Conservation (phyloP, 2,888 invertebrate genomes). For the Microchrysa polita region DNA sequence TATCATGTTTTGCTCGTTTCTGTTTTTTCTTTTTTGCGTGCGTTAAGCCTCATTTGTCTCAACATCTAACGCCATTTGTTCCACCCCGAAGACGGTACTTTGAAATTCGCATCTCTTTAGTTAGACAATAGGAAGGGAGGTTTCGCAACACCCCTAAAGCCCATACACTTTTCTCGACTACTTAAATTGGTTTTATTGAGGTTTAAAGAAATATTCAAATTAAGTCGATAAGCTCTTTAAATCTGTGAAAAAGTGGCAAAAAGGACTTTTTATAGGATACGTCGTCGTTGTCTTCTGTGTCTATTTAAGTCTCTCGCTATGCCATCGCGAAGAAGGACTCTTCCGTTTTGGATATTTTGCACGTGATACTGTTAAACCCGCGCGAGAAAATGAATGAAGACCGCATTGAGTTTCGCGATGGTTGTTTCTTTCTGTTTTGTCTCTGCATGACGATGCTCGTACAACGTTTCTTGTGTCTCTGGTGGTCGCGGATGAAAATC, state of each 20-base stretch:
- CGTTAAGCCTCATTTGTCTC: conserved; percentile 27
- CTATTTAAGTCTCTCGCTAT: conserved; percentile 30
- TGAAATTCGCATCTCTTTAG: conserved; percentile 4
- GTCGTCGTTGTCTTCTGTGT: no score
- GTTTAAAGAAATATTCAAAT: conserved; percentile 59
- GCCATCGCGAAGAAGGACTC: neutral
- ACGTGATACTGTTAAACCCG: neutral
- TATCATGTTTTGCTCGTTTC: conserved; percentile 17
- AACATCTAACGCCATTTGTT: conserved; percentile 30
- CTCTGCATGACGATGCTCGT: neutral
- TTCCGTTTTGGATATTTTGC: conserved; percentile 22
- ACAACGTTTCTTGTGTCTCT: conserved; percentile 6
- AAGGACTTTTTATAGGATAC: conserved; percentile 53
- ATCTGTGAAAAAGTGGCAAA: conserved; percentile 59
- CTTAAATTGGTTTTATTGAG: conserved; percentile 51
- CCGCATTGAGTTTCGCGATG: neutral
- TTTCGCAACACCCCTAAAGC: no score
- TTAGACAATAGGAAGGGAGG: neutral
- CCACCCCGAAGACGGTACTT: conserved; percentile 1
- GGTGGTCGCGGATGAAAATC: conserved; percentile 17
- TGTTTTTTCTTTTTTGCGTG: no score
- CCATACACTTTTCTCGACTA: conserved; percentile 40
- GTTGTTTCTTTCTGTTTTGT: neutral
- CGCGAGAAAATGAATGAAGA: neutral
- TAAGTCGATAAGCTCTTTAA: conserved; percentile 64